Conservation (phyloP, 2,797 vertebrate species). For the Meriones psammophilus region DNA sequence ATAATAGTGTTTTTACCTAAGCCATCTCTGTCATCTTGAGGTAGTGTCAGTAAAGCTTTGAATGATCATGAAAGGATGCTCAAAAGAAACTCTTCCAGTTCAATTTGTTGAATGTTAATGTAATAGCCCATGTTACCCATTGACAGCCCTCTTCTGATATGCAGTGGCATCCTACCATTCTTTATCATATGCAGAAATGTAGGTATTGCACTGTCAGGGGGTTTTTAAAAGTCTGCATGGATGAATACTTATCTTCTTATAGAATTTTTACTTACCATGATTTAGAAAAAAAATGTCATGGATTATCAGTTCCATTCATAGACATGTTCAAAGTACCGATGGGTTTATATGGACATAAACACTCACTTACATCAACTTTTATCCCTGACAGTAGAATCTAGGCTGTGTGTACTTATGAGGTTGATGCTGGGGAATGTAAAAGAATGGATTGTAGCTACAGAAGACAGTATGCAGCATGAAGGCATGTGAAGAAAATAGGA, state of each 20-base stretch:
- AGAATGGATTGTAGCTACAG: constrained; percentile 33
- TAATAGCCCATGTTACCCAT: constrained; percentile 17
- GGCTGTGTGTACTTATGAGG: constrained; percentile 31
- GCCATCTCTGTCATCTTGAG: constrained; percentile 36
- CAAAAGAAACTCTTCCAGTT: constrained; percentile 45
- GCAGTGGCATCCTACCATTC: constrained; percentile 16
- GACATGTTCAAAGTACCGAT: neutral
- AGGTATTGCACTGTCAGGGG: neutral
- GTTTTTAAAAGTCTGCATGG: constrained; percentile 39
- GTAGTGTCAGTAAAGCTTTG: constrained; percentile 35
- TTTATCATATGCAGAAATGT: constrained; percentile 53
- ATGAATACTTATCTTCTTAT: constrained; percentile 35
- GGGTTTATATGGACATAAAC: constrained; percentile 17
- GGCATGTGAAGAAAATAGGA: constrained; percentile 53
- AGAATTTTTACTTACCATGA: constrained; percentile 31
- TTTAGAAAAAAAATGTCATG: constrained; percentile 41
- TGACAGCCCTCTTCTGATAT: constrained; percentile 31
- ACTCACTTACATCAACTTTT: constrained; percentile 11
- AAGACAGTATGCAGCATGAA: constrained; percentile 8
- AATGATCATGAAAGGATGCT: constrained; percentile 14
- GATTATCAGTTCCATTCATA: constrained; percentile 1
- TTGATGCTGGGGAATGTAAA: neutral
- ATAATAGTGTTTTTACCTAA: constrained; percentile 35
- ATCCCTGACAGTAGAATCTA: constrained; percentile 29
- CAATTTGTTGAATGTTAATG: constrained; percentile 36